phyloP scores from a whole-genome alignment of 1,140 invertebrate genomes.

The Drosophila bocki region DNA sequence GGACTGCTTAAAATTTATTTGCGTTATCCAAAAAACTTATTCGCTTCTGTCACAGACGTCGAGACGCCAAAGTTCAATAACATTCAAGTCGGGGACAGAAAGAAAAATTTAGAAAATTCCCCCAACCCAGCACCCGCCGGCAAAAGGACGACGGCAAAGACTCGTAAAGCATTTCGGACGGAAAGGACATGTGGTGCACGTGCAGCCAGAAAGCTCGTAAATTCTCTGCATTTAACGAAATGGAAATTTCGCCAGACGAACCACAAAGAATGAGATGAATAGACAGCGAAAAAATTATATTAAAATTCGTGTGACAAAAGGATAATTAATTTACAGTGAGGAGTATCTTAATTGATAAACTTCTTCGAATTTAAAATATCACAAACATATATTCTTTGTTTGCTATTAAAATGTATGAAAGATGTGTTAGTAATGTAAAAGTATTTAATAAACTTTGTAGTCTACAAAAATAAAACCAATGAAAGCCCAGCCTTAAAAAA shows the following conservation, averaged over 20 bases:
- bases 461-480: too few relatives aligned
- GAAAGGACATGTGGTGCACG: slow-evolving; percentile 71
- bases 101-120: slow-evolving; percentile 45
- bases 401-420: background rate
- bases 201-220: slow-evolving; percentile 67
- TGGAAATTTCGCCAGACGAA: slow-evolving; percentile 65
- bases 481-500: background rate
- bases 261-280: slow-evolving; percentile 28
- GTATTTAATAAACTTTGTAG: background rate
- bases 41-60: slow-evolving; percentile 56
- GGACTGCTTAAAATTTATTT: slow-evolving; percentile 35
- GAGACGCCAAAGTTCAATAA: slow-evolving; percentile 71
- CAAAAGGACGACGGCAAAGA: slow-evolving; percentile 35
- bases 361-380: background rate
- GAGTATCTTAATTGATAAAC: too few relatives aligned
- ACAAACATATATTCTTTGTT: too few relatives aligned
- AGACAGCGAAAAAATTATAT: background rate
- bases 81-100: slow-evolving; percentile 43
- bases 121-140: background rate
- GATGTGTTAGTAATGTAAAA: background rate
- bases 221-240: slow-evolving; percentile 74
- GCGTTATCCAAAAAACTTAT: slow-evolving; percentile 44
- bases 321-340: background rate
- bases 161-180: slow-evolving; percentile 66
- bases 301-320: background rate